Percentiles rank a stretch among this genome's conserved stretches.
Conservation (phyloP, 23 tunicate species). For the Halocynthia aurantium region DNA sequence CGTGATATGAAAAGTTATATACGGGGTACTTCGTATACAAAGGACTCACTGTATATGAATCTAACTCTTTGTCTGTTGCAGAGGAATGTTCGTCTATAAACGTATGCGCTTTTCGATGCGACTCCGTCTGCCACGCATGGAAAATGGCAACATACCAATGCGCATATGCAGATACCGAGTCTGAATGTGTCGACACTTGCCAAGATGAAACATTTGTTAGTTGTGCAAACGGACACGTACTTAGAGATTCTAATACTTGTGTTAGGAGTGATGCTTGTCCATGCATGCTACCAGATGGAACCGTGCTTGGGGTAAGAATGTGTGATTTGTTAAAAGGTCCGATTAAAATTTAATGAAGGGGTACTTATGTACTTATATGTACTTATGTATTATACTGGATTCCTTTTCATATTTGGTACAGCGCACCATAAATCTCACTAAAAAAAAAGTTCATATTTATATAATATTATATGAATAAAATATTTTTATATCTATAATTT, state of each 20-base stretch:
- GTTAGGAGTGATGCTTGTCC: slow-evolving; percentile 22
- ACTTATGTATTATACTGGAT: background rate
- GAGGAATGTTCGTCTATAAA: background rate
- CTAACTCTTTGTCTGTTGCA: background rate
- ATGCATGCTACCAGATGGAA: slow-evolving; percentile 27
- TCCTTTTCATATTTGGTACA: background rate
- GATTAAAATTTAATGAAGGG: background rate
- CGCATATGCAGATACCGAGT: slow-evolving; percentile 2
- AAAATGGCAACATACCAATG: slow-evolving; percentile 13
- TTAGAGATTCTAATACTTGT: slow-evolving; percentile 19
- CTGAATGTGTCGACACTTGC: slow-evolving; percentile 21
- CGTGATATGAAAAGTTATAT: too few species aligned
- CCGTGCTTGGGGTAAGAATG: slow-evolving; percentile 2
- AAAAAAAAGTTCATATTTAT: too few species aligned
- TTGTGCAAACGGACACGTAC: slow-evolving; percentile 28
- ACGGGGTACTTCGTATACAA: too few species aligned
- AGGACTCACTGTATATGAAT: too few species aligned
- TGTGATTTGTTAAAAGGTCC: too few species aligned
- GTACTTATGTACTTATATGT: background rate
- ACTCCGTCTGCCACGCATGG: slow-evolving; percentile 37
- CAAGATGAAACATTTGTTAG: slow-evolving; percentile 18
- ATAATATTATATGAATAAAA: too few species aligned
- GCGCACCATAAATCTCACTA: too few species aligned
- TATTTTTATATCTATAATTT: too few species aligned
- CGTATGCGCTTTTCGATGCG: slow-evolving; percentile 22